Conservation (phyloP, 2,888 invertebrate genomes). For the Eupithecia centaureata region DNA sequence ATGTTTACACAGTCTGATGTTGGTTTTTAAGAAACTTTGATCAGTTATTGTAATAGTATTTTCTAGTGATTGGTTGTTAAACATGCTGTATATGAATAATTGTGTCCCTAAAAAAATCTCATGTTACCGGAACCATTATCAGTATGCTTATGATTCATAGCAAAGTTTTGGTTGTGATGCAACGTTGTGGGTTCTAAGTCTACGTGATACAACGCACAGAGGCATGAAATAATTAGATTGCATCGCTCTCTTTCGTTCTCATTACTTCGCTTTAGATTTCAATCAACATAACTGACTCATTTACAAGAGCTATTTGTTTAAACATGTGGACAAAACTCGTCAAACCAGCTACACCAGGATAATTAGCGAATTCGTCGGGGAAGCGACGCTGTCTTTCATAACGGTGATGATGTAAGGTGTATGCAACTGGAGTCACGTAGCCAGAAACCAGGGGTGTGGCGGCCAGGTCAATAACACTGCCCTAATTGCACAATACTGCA, state of each 20-base stretch:
- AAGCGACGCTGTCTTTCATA: slow-evolving; percentile 37
- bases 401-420: slow-evolving; percentile 61
- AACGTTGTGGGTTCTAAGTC: neutral
- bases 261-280: neutral
- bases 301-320: neutral
- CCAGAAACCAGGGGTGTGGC: slow-evolving; percentile 57
- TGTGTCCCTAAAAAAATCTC: slow-evolving; percentile 35
- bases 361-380: slow-evolving; percentile 26
- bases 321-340: slow-evolving; percentile 5
- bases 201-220: slow-evolving; percentile 30
- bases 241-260: neutral
- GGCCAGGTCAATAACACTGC: slow-evolving; percentile 62
- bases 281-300: neutral
- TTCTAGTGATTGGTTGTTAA: neutral
- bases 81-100: neutral
- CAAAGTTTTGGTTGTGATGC: neutral
- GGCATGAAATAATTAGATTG: neutral
- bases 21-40: neutral
- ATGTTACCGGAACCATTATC: neutral
- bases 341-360: slow-evolving; percentile 25
- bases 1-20: neutral
- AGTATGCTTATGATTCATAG: neutral
- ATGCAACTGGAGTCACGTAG: slow-evolving; percentile 74
- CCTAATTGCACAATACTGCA: slow-evolving; percentile 73
- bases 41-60: neutral